Conservation (phyloP, 30 jellyfish, hydroid and myxozoan species). For the Pelagia noctiluca region DNA sequence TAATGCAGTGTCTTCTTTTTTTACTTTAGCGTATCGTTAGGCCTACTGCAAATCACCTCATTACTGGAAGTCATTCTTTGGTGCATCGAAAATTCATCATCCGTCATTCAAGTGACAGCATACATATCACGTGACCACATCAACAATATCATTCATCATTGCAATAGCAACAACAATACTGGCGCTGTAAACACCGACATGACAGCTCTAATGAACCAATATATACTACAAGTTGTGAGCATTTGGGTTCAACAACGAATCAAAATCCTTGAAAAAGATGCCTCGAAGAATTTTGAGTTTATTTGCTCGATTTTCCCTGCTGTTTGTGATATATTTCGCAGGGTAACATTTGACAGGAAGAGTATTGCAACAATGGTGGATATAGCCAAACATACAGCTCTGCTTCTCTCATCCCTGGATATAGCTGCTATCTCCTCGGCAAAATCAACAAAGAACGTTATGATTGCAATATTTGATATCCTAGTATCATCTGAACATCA, state of each 20-base stretch:
- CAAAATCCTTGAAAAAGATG: not conserved
- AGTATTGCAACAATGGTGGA: too few relatives aligned
- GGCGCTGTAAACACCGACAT: not conserved
- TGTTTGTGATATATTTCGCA: not conserved
- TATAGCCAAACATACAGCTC: not conserved
- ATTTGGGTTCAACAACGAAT: not conserved
- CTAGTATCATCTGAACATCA: not conserved
- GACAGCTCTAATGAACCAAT: not conserved
- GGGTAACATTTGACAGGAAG: not conserved
- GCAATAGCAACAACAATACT: not conserved
- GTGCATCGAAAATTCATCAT: not conserved
- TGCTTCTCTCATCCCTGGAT: not conserved
- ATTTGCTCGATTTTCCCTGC: not conserved
- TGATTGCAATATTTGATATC: not conserved
- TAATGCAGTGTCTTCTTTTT: too few relatives aligned
- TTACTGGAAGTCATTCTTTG: not conserved
- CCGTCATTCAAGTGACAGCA: not conserved
- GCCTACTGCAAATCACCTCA: not conserved
- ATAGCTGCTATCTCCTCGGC: not conserved
- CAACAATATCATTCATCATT: not conserved
- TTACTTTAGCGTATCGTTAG: not conserved
- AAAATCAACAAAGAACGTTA: not conserved
- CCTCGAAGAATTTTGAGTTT: not conserved
- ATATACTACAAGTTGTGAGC: not conserved
- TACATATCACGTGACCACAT: conserved; percentile 5